Evolutionary conservation across 2,113 vertebrate species (phyloP).

Genomic region (Nematolebias whitei): DNA sequence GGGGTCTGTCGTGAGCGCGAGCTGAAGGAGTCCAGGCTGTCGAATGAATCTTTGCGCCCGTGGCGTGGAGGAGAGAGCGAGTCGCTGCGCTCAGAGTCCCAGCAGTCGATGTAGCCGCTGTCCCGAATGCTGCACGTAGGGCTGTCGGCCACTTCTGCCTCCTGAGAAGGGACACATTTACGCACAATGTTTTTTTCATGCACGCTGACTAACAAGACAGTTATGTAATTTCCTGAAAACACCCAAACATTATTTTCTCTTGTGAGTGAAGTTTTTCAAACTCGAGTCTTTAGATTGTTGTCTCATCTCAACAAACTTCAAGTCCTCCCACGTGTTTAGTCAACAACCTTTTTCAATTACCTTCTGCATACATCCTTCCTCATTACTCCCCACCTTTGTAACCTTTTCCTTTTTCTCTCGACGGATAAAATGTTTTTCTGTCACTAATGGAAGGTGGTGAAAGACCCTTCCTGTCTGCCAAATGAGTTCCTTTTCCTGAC

Average conservation of each 20-base stretch:
- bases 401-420: conserved; percentile 38
- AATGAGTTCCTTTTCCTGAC: conserved; percentile 58
- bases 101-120: conserved; percentile 97
- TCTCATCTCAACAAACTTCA: too few relatives aligned
- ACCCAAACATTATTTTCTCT: background rate
- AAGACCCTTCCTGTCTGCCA: conserved; percentile 60
- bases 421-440: conserved; percentile 31
- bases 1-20: conserved; percentile 95
- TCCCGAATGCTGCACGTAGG: conserved; percentile 92
- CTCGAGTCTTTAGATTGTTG: too few relatives aligned
- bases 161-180: conserved; percentile 74
- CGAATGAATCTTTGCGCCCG: conserved; percentile 95
- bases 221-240: too few relatives aligned
- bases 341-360: conserved; percentile 6
- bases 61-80: conserved; percentile 94
- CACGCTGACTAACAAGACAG: background rate
- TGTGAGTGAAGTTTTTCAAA: background rate
- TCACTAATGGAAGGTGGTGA: conserved; percentile 58
- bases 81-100: conserved; percentile 96
- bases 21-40: conserved; percentile 98
- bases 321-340: conserved; percentile 1
- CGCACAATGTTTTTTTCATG: background rate
- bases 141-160: conserved; percentile 91
- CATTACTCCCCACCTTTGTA: conserved; percentile 36
- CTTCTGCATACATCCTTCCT: conserved; percentile 14